A percentile compares a stretch with the other conserved stretches of the same genome.
Evolutionary conservation across 2,113 vertebrate species (phyloP).

Genomic region (Scortum barcoo): DNA sequence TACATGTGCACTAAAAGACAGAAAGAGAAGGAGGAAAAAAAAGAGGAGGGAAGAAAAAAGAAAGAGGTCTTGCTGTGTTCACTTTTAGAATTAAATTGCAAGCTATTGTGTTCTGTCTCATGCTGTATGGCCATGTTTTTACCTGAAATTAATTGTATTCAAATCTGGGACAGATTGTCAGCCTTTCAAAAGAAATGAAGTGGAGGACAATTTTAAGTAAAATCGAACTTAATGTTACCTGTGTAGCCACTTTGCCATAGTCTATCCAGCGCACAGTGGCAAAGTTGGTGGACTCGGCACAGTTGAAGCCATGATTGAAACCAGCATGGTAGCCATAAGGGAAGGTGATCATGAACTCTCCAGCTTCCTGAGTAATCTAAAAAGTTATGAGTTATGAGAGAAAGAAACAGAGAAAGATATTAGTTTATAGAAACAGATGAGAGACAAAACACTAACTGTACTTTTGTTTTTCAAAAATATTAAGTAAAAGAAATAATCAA

Average conservation of each 20-base stretch:
- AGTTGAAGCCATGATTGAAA: slow-evolving; percentile 99
- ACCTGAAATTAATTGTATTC: background rate
- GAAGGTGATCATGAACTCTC: slow-evolving; percentile 98
- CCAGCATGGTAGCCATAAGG: slow-evolving; percentile 98
- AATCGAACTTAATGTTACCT: slow-evolving; percentile 71
- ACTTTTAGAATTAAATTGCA: background rate
- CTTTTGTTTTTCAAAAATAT: background rate
- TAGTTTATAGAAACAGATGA: background rate
- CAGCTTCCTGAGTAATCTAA: slow-evolving; percentile 96
- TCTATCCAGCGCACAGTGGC: slow-evolving; percentile 97
- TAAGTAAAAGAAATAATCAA: background rate
- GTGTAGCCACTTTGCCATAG: slow-evolving; percentile 94
- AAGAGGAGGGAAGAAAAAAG: background rate
- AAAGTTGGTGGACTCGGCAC: slow-evolving; percentile 98
- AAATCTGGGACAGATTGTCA: background rate
- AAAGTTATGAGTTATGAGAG: slow-evolving; percentile 26
- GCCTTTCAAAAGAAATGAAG: background rate
- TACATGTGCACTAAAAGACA: slow-evolving; percentile 91
- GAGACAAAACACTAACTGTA: background rate
- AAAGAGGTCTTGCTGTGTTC: background rate
- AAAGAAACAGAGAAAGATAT: background rate
- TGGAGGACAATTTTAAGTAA: background rate
- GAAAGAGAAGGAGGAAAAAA: background rate
- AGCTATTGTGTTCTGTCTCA: background rate
- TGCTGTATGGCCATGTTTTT: background rate